Conservation (phyloP, 2,888 invertebrate species). For the Amphimallon solstitiale region DNA sequence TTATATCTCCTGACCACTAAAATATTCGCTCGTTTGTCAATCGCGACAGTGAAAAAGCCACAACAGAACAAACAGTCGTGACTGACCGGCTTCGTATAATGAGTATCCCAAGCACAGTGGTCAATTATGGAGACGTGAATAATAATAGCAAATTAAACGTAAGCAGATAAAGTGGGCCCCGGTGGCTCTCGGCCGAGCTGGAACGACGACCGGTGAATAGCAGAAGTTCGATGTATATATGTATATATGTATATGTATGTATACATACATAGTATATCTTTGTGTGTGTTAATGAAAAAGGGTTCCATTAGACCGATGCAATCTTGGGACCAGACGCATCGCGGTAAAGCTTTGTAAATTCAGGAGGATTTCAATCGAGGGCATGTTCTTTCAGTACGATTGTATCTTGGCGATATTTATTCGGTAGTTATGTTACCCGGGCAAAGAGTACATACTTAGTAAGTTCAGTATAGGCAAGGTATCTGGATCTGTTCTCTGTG, state of each 20-base stretch:
- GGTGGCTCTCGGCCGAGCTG: slow-evolving; percentile 39
- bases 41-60: slow-evolving; percentile 27
- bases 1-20: slow-evolving; percentile 7
- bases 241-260: slow-evolving; percentile 21
- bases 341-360: slow-evolving; percentile 53
- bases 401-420: slow-evolving; percentile 62
- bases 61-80: slow-evolving; percentile 46
- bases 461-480: slow-evolving; percentile 51
- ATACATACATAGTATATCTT: slow-evolving; percentile 22
- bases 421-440: slow-evolving; percentile 60
- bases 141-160: slow-evolving; percentile 55
- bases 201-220: slow-evolving; percentile 28
- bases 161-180: slow-evolving; percentile 48
- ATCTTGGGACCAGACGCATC: slow-evolving; percentile 48
- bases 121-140: slow-evolving; percentile 55
- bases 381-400: slow-evolving; percentile 60
- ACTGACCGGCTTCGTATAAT: slow-evolving; percentile 50
- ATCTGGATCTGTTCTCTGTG: slow-evolving; percentile 56
- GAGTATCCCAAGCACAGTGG: slow-evolving; percentile 48
- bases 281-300: slow-evolving; percentile 53
- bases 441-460: neutral
- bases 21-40: slow-evolving; percentile 31
- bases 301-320: slow-evolving; percentile 52
- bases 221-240: slow-evolving; percentile 16
- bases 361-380: slow-evolving; percentile 60